Evolutionary conservation across 2,113 vertebrate genomes (phyloP).

Genomic region (Poeciliopsis turrubarensis): DNA sequence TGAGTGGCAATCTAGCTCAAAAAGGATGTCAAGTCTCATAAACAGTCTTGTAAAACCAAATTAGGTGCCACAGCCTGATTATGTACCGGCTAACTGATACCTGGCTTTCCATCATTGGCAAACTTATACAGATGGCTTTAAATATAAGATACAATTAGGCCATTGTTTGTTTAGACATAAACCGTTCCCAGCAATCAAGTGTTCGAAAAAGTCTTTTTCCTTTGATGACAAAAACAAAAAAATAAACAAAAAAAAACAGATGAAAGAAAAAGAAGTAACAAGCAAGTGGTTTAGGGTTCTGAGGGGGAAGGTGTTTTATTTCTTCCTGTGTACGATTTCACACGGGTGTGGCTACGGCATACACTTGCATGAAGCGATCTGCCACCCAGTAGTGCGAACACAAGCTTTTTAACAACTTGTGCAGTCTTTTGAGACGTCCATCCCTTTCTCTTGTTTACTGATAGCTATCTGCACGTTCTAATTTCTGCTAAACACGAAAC

Average conservation of each 20-base stretch:
- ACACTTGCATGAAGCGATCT: constrained; percentile 25
- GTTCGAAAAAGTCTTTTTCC: constrained; percentile 23
- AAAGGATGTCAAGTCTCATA: no score
- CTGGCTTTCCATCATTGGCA: constrained; percentile 4
- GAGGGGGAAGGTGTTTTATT: constrained; percentile 34
- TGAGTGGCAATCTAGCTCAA: no score
- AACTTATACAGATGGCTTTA: constrained; percentile 16
- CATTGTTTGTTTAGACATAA: constrained; percentile 24
- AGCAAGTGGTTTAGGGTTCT: constrained; percentile 7
- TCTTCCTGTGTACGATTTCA: constrained; percentile 35
- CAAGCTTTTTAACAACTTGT: constrained; percentile 19
- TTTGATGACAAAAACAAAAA: constrained; percentile 27
- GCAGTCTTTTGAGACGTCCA: constrained; percentile 54
- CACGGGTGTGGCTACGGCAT: constrained; percentile 60
- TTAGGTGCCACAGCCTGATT: no score
- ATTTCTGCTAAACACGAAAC: constrained; percentile 58
- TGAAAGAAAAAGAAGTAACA: constrained; percentile 14
- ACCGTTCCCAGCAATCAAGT: constrained; percentile 22
- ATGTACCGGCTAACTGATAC: no score
- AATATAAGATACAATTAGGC: constrained; percentile 36
- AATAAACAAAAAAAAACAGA: constrained; percentile 13
- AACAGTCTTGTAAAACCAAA: no score
- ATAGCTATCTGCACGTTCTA: constrained; percentile 74
- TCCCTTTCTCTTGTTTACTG: constrained; percentile 62
- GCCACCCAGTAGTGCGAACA: constrained; percentile 61